phyloP scores from a whole-genome alignment of 1,140 invertebrate species.

The Drosophila ogumai region DNA sequence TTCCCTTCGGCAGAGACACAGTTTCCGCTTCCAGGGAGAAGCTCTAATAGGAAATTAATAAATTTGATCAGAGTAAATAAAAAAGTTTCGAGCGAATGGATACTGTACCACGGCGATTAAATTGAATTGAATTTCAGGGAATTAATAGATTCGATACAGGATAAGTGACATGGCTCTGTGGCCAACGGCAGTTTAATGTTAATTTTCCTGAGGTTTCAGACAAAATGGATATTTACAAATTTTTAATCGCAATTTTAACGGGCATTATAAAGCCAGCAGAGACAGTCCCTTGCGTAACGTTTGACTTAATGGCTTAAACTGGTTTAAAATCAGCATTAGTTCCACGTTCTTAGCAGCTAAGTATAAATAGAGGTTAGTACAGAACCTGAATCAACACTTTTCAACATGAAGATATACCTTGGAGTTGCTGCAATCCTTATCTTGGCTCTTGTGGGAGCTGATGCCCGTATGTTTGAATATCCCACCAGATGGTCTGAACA shows the following conservation, averaged over 20 bases:
- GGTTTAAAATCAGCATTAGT: not conserved
- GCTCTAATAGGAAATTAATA: constrained; percentile 39
- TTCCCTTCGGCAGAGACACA: constrained; percentile 27
- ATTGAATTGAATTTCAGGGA: constrained; percentile 52
- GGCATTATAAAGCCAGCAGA: not conserved
- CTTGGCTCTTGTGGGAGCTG: too few relatives aligned
- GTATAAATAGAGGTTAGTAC: not conserved
- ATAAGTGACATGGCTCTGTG: constrained; percentile 52
- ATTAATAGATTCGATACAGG: constrained; percentile 61
- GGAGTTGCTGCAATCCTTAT: too few relatives aligned
- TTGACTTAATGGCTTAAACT: not conserved
- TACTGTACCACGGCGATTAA: not conserved
- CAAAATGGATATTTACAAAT: not conserved
- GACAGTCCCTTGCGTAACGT: not conserved
- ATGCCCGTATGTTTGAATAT: too few relatives aligned
- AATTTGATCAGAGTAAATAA: constrained; percentile 12
- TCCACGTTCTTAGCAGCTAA: not conserved
- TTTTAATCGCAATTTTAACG: not conserved
- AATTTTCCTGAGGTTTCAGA: constrained; percentile 1
- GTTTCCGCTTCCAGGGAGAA: constrained; percentile 46
- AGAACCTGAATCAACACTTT: too few relatives aligned
- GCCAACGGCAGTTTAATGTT: constrained; percentile 33
- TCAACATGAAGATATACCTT: not conserved
- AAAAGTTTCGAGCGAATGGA: constrained; percentile 29
- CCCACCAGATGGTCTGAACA: too few relatives aligned